phyloP scores from a whole-genome alignment of 2,888 invertebrate species.

The Agonopterix alstromeriana region DNA sequence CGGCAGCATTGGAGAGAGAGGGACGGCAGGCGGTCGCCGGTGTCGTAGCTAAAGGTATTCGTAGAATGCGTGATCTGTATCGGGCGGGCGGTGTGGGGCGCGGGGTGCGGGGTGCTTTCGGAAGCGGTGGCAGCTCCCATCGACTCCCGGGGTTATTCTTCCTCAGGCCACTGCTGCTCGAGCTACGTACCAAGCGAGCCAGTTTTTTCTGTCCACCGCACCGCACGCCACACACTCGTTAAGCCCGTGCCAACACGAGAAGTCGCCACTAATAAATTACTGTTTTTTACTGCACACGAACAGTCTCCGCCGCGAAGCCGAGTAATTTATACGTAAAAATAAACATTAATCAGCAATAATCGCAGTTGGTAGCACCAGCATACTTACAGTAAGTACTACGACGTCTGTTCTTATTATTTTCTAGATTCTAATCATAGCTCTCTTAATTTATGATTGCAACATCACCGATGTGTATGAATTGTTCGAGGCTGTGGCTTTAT shows the following conservation, averaged over 20 bases:
- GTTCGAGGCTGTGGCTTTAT: slow-evolving; percentile 3
- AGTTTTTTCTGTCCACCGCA: slow-evolving; percentile 80
- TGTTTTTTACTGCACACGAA: slow-evolving; percentile 72
- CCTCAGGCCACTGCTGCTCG: slow-evolving; percentile 76
- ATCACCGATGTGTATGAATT: slow-evolving; percentile 4
- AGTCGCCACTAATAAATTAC: slow-evolving; percentile 79
- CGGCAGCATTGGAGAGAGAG: slow-evolving; percentile 58
- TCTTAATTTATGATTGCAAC: slow-evolving; percentile 28
- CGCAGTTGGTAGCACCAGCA: slow-evolving; percentile 64
- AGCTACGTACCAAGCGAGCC: slow-evolving; percentile 74
- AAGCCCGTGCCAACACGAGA: slow-evolving; percentile 80
- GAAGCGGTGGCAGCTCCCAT: slow-evolving; percentile 77
- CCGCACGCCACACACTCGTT: slow-evolving; percentile 78
- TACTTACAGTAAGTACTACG: slow-evolving; percentile 63
- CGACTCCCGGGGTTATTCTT: slow-evolving; percentile 78
- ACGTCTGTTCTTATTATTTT: slow-evolving; percentile 45
- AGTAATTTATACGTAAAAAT: slow-evolving; percentile 73
- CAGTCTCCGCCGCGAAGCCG: slow-evolving; percentile 75
- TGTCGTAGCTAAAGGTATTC: slow-evolving; percentile 70
- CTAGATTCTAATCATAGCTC: slow-evolving; percentile 46
- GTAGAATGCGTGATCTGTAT: slow-evolving; percentile 77
- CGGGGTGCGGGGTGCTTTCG: slow-evolving; percentile 68
- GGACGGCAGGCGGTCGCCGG: slow-evolving; percentile 61
- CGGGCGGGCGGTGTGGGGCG: slow-evolving; percentile 59
- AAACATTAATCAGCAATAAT: slow-evolving; percentile 70